A percentile compares a stretch with the other conserved stretches of the same genome.
These are phyloP conservation scores for Ceyx melanurus DNA, from an alignment of 2,113 vertebrate genomes.

Conservation along the genomic window DNA sequence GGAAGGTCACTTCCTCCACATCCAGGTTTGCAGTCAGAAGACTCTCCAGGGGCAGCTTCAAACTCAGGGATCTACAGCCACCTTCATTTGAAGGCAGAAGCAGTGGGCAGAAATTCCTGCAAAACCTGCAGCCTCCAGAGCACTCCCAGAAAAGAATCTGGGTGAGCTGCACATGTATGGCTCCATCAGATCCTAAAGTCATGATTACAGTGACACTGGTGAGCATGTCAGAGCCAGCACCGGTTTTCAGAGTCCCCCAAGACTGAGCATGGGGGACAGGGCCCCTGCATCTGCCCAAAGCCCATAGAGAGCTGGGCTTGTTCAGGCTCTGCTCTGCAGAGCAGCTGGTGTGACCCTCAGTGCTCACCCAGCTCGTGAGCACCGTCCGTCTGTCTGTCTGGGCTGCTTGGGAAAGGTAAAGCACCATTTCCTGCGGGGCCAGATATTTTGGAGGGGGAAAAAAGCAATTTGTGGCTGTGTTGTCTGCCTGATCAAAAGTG, in stretches of 20 bases:
- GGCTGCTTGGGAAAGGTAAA: constrained; percentile 51
- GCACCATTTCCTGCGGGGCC: constrained; percentile 28
- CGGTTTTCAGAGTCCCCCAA: too few relatives aligned
- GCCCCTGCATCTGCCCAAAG: neutral
- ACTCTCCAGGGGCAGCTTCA: neutral
- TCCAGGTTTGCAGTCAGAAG: neutral
- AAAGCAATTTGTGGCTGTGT: constrained; percentile 69
- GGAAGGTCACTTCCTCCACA: neutral
- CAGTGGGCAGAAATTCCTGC: neutral
- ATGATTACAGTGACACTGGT: neutral
- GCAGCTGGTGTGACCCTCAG: neutral
- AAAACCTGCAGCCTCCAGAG: neutral
- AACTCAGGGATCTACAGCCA: neutral
- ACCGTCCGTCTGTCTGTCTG: neutral
- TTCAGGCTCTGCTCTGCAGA: neutral
- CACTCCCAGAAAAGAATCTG: neutral
- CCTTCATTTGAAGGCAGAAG: neutral
- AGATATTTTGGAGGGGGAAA: constrained; percentile 65
- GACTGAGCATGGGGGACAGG: accelerated
- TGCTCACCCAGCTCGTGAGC: neutral
- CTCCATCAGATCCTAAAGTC: neutral
- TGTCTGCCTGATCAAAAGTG: constrained; percentile 74
- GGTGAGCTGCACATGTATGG: accelerated
- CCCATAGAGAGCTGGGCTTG: neutral
- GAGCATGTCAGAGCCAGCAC: neutral